Percentiles rank a stretch among this genome's conserved stretches.
These are phyloP conservation scores for Apamea crenata DNA, from an alignment of 2,888 invertebrate species.

Conservation along the genomic window DNA sequence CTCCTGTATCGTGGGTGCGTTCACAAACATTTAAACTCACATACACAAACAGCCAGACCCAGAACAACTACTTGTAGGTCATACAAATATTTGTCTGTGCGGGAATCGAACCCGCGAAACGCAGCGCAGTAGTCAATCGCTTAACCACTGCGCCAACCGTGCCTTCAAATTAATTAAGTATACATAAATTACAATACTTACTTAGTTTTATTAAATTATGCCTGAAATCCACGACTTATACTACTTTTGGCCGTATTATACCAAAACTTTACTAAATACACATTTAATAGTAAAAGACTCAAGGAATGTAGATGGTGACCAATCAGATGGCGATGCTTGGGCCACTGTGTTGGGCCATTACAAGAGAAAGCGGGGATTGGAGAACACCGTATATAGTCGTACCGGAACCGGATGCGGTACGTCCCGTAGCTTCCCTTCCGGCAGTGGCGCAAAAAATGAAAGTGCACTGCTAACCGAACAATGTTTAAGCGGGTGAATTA, in stretches of 20 bases:
- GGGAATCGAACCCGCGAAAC: too few species aligned
- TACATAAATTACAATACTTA: not conserved
- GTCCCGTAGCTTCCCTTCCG: slow-evolving; percentile 60
- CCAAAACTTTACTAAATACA: not conserved
- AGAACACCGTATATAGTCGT: slow-evolving; percentile 63
- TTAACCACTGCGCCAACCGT: too few species aligned
- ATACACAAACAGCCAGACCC: too few species aligned
- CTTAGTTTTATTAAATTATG: not conserved
- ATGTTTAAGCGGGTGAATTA: slow-evolving; percentile 57
- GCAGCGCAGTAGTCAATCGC: too few species aligned
- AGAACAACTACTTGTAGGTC: too few species aligned
- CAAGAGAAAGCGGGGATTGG: slow-evolving; percentile 29
- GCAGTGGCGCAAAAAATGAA: slow-evolving; percentile 59
- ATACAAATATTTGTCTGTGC: too few species aligned
- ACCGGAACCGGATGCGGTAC: slow-evolving; percentile 55
- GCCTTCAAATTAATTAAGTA: too few species aligned
- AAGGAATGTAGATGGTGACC: not conserved
- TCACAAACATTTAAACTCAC: too few species aligned
- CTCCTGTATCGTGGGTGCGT: too few species aligned
- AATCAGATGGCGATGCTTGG: slow-evolving; percentile 23
- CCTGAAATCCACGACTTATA: not conserved
- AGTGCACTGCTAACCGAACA: slow-evolving; percentile 62
- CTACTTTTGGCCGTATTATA: too few species aligned
- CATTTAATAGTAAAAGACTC: slow-evolving; percentile 3
- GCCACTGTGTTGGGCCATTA: slow-evolving; percentile 53